These are phyloP conservation scores for Collichthys lucidus DNA, from an alignment of 2,113 vertebrate genomes.

Conservation along the genomic window DNA sequence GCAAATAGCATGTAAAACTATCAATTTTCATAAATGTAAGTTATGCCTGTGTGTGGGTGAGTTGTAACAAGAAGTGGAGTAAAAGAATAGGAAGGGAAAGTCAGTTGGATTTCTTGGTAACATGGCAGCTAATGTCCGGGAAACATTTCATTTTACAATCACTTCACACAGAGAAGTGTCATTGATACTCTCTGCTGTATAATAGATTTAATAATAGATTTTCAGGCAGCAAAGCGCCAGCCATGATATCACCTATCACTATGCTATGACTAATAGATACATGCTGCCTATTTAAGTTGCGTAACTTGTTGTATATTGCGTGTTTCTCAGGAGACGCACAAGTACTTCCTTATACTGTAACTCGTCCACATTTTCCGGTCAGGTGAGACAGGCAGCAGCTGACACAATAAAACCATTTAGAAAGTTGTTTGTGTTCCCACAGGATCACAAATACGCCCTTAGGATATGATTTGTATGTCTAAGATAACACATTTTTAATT, in stretches of 20 bases:
- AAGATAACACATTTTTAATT: background rate
- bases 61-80: background rate
- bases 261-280: background rate
- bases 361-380: background rate
- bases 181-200: conserved; percentile 11
- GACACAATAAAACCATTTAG: conserved; percentile 5
- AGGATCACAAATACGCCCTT: background rate
- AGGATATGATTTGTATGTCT: background rate
- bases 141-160: background rate
- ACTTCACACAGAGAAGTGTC: conserved; percentile 9
- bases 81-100: background rate
- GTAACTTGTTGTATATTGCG: background rate
- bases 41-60: background rate
- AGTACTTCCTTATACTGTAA: conserved; percentile 35
- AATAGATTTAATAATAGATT: conserved; percentile 6
- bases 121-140: background rate
- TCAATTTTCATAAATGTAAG: background rate
- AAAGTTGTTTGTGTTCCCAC: background rate
- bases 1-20: background rate
- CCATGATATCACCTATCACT: conserved; percentile 16
- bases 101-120: background rate
- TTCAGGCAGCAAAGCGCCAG: background rate
- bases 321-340: conserved; percentile 37
- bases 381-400: background rate
- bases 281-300: background rate